phyloP scores from a whole-genome alignment of 2,888 invertebrate species.

The Nebria salina region DNA sequence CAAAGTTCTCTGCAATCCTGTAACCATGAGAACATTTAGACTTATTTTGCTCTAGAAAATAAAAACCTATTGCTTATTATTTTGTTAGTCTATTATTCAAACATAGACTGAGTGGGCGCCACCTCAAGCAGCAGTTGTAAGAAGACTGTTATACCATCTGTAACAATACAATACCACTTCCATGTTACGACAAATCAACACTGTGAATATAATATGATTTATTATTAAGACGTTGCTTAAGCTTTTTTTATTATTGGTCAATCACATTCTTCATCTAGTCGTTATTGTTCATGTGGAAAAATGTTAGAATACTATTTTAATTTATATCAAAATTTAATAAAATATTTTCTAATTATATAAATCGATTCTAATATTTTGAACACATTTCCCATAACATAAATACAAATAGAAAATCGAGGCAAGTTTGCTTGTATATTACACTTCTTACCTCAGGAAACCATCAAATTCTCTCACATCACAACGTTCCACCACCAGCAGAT shows the following conservation, averaged over 20 bases:
- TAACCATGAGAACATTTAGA: constrained; percentile 43
- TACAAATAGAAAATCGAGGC: neutral
- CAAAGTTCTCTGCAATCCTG: constrained; percentile 1
- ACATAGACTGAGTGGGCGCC: constrained; percentile 86
- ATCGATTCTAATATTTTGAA: neutral
- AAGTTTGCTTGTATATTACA: constrained; percentile 9
- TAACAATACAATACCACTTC: constrained; percentile 55
- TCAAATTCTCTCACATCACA: neutral
- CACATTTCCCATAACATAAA: neutral
- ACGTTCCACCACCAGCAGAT: constrained; percentile 4
- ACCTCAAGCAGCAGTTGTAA: constrained; percentile 90
- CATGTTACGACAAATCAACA: constrained; percentile 27
- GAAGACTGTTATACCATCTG: constrained; percentile 90
- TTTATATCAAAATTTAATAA: too few relatives aligned
- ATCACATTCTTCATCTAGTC: neutral
- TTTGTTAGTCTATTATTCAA: constrained; percentile 64
- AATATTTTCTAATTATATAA: too few relatives aligned
- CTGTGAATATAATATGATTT: neutral
- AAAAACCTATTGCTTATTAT: constrained; percentile 42
- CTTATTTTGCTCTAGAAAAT: constrained; percentile 36
- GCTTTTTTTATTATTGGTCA: neutral
- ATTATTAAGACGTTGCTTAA: neutral
- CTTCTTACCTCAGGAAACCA: constrained; percentile 4
- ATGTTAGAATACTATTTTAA: neutral
- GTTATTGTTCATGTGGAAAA: neutral